phyloP scores from a whole-genome alignment of 2,797 vertebrate species.

The Cirrhinus molitorella region DNA sequence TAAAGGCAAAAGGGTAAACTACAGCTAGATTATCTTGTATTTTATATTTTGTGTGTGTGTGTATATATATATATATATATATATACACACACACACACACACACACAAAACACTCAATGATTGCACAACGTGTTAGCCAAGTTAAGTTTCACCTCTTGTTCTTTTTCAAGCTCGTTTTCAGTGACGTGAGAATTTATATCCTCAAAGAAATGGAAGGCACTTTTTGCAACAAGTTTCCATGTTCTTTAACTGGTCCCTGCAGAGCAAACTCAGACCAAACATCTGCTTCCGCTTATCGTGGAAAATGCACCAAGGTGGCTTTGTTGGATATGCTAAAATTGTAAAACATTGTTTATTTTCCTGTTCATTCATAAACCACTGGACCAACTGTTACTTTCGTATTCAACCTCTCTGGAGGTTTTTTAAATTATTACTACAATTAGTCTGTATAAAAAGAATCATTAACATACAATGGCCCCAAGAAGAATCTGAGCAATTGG shows the following conservation, averaged over 20 bases:
- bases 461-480: neutral
- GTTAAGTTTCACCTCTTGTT: neutral
- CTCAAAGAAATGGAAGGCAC: slow-evolving; percentile 51
- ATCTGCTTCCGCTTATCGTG: slow-evolving; percentile 74
- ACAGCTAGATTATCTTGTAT: neutral
- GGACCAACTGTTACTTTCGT: slow-evolving; percentile 43
- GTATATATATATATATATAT: too few species aligned
- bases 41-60: neutral
- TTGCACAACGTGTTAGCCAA: neutral
- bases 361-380: slow-evolving; percentile 56
- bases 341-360: slow-evolving; percentile 63
- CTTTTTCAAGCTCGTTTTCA: slow-evolving; percentile 36
- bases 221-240: slow-evolving; percentile 68
- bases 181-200: slow-evolving; percentile 32
- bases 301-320: slow-evolving; percentile 64
- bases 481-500: neutral
- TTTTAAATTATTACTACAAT: slow-evolving; percentile 46
- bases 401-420: slow-evolving; percentile 15
- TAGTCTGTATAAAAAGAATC: slow-evolving; percentile 49
- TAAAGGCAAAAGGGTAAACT: neutral
- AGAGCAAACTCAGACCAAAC: slow-evolving; percentile 64
- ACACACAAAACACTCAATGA: neutral
- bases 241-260: slow-evolving; percentile 66
- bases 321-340: slow-evolving; percentile 64
- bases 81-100: neutral